Evolutionary conservation across 2,113 vertebrate genomes (phyloP).

Genomic region (Psephotus haematonotus): DNA sequence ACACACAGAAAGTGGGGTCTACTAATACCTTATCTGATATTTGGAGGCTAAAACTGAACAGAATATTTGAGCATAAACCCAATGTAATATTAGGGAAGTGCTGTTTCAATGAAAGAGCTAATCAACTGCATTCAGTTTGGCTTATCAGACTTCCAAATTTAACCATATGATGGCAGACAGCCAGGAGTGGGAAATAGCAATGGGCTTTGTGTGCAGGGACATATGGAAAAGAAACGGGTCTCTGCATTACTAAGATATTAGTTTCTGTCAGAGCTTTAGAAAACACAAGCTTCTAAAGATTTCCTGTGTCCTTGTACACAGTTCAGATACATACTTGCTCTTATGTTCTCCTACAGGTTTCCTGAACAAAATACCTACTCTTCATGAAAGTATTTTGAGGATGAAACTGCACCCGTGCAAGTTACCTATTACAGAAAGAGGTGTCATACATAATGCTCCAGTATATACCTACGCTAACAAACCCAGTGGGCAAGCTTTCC

Average conservation of each 20-base stretch:
- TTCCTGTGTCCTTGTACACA: not conserved
- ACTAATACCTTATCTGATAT: fast-evolving
- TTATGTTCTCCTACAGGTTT: not conserved
- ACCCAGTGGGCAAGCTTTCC: not conserved
- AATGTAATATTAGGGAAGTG: not conserved
- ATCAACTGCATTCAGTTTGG: not conserved
- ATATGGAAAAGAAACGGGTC: not conserved
- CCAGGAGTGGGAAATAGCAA: not conserved
- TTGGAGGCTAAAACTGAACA: not conserved
- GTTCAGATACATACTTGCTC: not conserved
- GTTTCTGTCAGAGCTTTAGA: not conserved
- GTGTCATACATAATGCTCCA: not conserved
- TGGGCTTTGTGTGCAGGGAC: not conserved
- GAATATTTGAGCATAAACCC: not conserved
- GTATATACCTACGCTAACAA: not conserved
- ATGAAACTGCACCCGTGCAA: not conserved
- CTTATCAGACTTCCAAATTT: not conserved
- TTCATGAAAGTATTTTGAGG: not conserved
- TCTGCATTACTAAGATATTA: not conserved
- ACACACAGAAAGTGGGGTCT: not conserved
- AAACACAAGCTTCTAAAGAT: not conserved
- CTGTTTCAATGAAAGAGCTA: not conserved
- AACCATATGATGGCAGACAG: not conserved
- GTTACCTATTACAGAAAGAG: not conserved
- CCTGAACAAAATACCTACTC: not conserved